A percentile compares a stretch with the other conserved stretches of the same genome.
Evolutionary conservation across 2,113 vertebrate genomes (phyloP).

Genomic region (Xiphorhynchus elegans): DNA sequence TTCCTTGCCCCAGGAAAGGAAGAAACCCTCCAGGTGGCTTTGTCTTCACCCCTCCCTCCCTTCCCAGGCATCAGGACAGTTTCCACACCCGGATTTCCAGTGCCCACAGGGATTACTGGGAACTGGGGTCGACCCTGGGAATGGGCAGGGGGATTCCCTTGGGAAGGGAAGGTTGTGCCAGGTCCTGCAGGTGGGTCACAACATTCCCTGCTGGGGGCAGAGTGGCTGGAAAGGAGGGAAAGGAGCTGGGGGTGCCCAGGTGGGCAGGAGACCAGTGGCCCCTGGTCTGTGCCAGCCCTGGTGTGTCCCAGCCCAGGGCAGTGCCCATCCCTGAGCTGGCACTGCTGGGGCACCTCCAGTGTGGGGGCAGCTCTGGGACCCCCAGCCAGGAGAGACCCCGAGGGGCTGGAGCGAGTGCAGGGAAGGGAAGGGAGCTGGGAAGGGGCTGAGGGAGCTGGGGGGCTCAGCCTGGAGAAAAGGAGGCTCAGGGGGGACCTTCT

Average conservation of each 20-base stretch:
- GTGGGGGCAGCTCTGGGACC: not conserved
- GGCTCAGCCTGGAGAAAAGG: not conserved
- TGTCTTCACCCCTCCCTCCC: not conserved
- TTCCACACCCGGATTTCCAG: not conserved
- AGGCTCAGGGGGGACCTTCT: not conserved
- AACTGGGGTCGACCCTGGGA: not conserved
- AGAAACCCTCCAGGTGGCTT: not conserved
- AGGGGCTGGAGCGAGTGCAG: not conserved
- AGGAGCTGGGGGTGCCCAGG: not conserved
- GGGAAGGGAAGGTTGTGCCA: not conserved
- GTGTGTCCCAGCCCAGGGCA: not conserved
- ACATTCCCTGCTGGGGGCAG: rapidly evolving
- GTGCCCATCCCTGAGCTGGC: not conserved
- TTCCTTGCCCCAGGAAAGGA: not conserved
- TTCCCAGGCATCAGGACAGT: not conserved
- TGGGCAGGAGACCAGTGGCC: not conserved
- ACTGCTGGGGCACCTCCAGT: not conserved
- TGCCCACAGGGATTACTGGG: not conserved
- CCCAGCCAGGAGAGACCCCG: not conserved
- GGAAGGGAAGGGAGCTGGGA: not conserved
- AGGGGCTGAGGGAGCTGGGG: not conserved
- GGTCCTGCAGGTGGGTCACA: not conserved
- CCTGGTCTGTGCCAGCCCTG: not conserved
- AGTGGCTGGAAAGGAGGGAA: not conserved
- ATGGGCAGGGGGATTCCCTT: rapidly evolving